Evolutionary conservation across 2,797 vertebrate genomes (phyloP), one percentile per base, ranked within the genome.

Genomic region (Buceros bicornis): DNA sequence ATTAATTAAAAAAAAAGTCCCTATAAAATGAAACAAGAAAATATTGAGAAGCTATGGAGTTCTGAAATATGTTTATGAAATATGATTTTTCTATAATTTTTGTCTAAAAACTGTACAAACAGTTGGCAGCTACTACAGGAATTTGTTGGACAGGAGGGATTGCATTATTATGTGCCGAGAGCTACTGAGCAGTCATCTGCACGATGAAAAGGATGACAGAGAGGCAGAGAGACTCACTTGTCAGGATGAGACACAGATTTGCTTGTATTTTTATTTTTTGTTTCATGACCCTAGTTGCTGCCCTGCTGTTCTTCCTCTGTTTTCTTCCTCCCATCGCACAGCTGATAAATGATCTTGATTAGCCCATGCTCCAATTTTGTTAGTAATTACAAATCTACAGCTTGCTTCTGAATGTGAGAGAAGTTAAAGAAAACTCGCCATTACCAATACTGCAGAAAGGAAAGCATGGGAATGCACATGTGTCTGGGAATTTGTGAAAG

Each of bases 271-370:
- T 87, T 61, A 57, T 87, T 92, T 91, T 78, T 79, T 67, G 77
- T 89, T 74, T 78, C 37, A 21, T 48, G 19, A 94, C 13, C 22
- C 35, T 33, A 20, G 11, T 74, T 85, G 24, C 72, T 67, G 13
- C 25, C 61, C 66, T 82, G n/a, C 42, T 90, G 35, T 73, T 95
- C 29, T 65, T 85, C 13, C 25, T 80, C 60, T 67, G 29, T 69
- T 90, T 91, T 66, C 64, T 87, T 93, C 43, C n/a, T 93, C 67
- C 28, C 24, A 50, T 95, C 66, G 96, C 82, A 51, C 47, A 86
- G 64, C 26, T 87, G 22, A 66, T 91, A 93, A 85, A 61, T 86
- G 54, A 76, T 91, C 93, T 85, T 78, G 48, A 74, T 88, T 69
- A 89, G 29, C 28, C 5, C 12, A 40, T 74, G n/a, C 26, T 65